Base-by-base conservation (phyloP, 2,888 invertebrate species). In the Drosophila nr. medialis region DNA sequence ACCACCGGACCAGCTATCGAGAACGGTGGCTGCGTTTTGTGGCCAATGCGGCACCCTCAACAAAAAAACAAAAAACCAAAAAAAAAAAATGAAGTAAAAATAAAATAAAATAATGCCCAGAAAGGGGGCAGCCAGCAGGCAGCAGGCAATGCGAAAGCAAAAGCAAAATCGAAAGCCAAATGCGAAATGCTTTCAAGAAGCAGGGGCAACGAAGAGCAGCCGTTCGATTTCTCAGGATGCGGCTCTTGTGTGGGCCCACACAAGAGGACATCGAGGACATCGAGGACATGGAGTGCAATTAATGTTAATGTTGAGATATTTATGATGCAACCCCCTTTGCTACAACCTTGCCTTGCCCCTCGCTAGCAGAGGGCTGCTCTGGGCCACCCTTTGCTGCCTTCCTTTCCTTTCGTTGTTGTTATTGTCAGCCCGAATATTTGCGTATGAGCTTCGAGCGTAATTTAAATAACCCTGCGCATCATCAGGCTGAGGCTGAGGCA, bases 231-330 rank as follows among this genome's bases (percentile, higher is more conserved):
- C 87, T 82, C 89, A 90, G 83, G 87, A 83, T 77, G 76, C 80
- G 53, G 75, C 83, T 79, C 77, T 75, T 81, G 79, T 81, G 77
- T 81, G 82, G 81, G 78, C 89, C 91, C 91, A 85, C 90, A 91
- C 85, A 91, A 92, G 92, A 91, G 91, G 87, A 90, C 92, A 90
- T 91, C 87, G 91, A 91, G 91, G 86, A 90, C 91, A 90, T 90
- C 85, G 91, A 91, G 91, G 89, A 90, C 91, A 90, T 91, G 89
- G 90, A 91, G 92, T 91, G 91, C 91, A 92, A 92, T 91, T 91
- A 90, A 87, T 90, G 91, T 92, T 91, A 90, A 91, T 90, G 90
- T 85, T 85, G 90, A 91, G 89, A 91, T 86, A 90, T 89, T 90
- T 88, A 86, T 88, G 91, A 90, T 85, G 87, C 81, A 84, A 83